Base-by-base conservation (phyloP, 64 coral and sea anemone species). In the Acropora yongei region DNA sequence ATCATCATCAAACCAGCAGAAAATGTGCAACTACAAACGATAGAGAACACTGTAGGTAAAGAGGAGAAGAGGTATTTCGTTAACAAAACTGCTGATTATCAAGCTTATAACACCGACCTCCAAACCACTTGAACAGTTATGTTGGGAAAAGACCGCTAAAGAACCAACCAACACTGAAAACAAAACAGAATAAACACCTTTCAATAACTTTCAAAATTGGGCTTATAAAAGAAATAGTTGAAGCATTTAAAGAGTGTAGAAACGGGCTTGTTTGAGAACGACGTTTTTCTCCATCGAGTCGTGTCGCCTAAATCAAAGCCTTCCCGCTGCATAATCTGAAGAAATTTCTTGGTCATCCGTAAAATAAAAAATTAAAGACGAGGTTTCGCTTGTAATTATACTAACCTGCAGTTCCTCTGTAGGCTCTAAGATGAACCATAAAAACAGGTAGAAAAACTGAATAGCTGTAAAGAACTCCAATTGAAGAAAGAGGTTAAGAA, bases 11-110 rank as follows among this genome's bases (percentile, higher is more conserved):
- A 46, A 18, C 86, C 57, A 0, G 92, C n/a, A 0, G 92, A 88
- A 50, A 76, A 93, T 8, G 83, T 77, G 67, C 67, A 93, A 41
- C 92, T 88, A 18, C 50, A 75, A 50, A 51, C 92, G 78, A 74
- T 58, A 82, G 8, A 83, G 16, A 20, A 88, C 1, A 76, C 92
- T 93, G 48, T 82, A 93, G 67, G 77, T 88, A 6, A 93, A 48
- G 50, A 72, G 88, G 48, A 93, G 61, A 48, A 82, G 47, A 4
- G 61, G 5, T 63, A 93, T 79, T 63, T 74, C 88, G 40, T 79
- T 57, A 4, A 63, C 92, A 68, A 88, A 68, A 43, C 86, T 82
- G 51, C 85, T 82, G 49, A 82, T 47, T 2, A 79, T n/a, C 3
- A 93, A 67, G 9, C 92, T 88, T 8, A 83, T 8, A 0, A 50